A percentile compares a stretch with the other conserved stretches of the same genome.
These are phyloP conservation scores for Nycteola revayana DNA, from an alignment of 2,888 invertebrate species.

Conservation along the genomic window DNA sequence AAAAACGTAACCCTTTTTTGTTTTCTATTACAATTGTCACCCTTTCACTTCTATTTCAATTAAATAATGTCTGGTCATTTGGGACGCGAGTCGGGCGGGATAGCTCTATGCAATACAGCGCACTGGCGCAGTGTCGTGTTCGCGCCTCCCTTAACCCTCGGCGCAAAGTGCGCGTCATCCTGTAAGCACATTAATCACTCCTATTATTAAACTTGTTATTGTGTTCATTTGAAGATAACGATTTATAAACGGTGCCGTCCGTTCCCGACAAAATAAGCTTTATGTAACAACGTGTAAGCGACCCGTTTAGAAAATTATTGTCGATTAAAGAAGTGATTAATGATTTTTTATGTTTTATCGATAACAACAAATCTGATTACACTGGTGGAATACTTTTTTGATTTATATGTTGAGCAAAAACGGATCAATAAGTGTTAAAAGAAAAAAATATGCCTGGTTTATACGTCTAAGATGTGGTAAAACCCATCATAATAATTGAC, in stretches of 20 bases:
- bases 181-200: conserved; percentile 77
- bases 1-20: conserved; percentile 76
- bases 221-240: conserved; percentile 80
- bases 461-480: conserved; percentile 7
- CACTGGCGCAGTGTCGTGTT: conserved; percentile 52
- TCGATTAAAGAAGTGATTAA: conserved; percentile 65
- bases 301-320: conserved; percentile 49
- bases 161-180: conserved; percentile 77
- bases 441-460: too few species aligned
- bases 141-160: conserved; percentile 65
- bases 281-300: conserved; percentile 77
- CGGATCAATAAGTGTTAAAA: too few species aligned
- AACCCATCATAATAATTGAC: conserved; percentile 8
- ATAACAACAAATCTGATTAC: conserved; percentile 54
- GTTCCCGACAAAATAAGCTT: conserved; percentile 75
- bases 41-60: conserved; percentile 80
- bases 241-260: conserved; percentile 80
- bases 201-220: conserved; percentile 81
- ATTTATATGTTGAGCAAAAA: conserved; percentile 9
- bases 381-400: conserved; percentile 14
- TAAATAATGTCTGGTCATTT: conserved; percentile 83
- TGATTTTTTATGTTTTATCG: conserved; percentile 39
- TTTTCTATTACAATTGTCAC: conserved; percentile 81
- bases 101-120: conserved; percentile 22
- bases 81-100: conserved; percentile 55